phyloP scores from a whole-genome alignment of 2,113 vertebrate genomes.

The Cebus imitator region DNA sequence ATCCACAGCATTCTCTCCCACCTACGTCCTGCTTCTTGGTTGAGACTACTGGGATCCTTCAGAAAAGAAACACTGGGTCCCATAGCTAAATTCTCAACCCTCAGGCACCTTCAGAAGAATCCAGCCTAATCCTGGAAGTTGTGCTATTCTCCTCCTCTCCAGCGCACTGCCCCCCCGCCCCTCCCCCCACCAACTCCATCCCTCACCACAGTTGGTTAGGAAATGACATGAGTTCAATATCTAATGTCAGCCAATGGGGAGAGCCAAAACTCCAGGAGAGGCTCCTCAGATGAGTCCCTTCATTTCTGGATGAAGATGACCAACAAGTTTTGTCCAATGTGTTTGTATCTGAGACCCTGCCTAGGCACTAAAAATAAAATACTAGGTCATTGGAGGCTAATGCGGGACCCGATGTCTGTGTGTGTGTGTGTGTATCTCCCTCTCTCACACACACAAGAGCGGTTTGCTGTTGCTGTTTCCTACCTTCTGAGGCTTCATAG shows the following conservation, averaged over 20 bases:
- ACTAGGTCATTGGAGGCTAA: constrained; percentile 53
- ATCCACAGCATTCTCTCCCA: background rate
- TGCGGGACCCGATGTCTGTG: constrained; percentile 30
- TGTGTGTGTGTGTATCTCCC: background rate
- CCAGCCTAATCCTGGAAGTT: background rate
- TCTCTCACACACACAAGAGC: background rate
- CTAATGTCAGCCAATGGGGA: background rate
- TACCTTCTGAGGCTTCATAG: constrained; percentile 27
- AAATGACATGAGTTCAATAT: background rate
- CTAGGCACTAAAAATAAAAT: constrained; percentile 65
- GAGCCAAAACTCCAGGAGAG: background rate
- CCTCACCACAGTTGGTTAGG: constrained; percentile 13
- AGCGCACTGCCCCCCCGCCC: too few relatives aligned
- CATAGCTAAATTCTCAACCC: background rate
- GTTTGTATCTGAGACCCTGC: constrained; percentile 53
- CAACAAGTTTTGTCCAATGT: constrained; percentile 24
- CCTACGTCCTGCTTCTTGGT: background rate
- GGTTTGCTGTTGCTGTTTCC: background rate
- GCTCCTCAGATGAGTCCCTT: background rate
- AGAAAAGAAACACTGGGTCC: background rate
- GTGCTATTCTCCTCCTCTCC: background rate
- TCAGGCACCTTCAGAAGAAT: constrained; percentile 12
- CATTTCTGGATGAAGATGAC: background rate
- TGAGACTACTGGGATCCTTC: background rate
- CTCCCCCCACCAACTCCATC: background rate